Percentiles rank a stretch among this genome's conserved stretches.
Conservation (phyloP, 2,888 invertebrate species). For the Brenthis hecate region DNA sequence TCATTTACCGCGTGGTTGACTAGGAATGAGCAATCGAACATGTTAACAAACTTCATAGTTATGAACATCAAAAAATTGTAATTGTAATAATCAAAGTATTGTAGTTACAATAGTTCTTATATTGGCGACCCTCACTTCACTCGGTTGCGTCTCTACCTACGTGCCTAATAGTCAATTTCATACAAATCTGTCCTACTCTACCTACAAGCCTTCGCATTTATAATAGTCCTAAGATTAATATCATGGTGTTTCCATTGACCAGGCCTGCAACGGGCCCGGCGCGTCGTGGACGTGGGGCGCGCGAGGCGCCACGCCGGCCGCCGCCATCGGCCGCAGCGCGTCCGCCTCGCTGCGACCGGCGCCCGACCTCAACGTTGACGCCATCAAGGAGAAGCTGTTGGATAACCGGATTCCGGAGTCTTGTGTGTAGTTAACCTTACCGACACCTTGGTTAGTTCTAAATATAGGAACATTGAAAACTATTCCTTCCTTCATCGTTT, state of each 20-base stretch:
- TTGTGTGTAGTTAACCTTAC: constrained; percentile 85
- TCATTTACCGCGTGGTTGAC: no score
- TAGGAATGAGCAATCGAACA: no score
- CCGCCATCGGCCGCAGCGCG: constrained; percentile 67
- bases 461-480: neutral
- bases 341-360: constrained; percentile 72
- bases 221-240: neutral
- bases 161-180: no score
- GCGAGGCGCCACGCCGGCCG: constrained; percentile 64
- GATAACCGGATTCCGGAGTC: constrained; percentile 94
- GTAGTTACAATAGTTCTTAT: no score
- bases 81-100: no score
- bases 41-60: no score
- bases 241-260: constrained; percentile 40
- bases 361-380: constrained; percentile 88
- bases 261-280: constrained; percentile 80
- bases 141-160: no score
- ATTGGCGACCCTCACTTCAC: no score
- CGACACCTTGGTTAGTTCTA: neutral
- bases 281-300: constrained; percentile 82
- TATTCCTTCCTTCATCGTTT: neutral
- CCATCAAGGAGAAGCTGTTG: constrained; percentile 93
- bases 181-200: no score
- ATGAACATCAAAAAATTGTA: no score
- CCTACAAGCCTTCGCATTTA: no score